Conservation (phyloP, 2,888 invertebrate genomes). For the Leptopilina drosophilae region DNA sequence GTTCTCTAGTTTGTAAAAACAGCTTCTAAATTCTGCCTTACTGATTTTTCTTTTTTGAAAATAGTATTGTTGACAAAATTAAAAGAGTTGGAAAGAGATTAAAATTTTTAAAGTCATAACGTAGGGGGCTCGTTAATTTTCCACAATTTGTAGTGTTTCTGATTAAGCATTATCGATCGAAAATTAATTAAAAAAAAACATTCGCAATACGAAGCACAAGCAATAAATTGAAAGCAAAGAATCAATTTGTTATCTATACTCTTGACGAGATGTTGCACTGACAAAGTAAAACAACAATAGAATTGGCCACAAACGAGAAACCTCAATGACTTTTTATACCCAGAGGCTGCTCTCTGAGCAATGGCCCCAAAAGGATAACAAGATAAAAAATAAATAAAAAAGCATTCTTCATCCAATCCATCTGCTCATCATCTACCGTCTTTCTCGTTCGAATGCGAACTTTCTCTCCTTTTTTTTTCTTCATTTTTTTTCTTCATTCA, state of each 20-base stretch:
- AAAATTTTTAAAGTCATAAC: no score
- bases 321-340: conserved; percentile 18
- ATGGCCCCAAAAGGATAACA: conserved; percentile 11
- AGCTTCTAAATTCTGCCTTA: no score
- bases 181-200: no score
- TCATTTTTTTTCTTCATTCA: background rate
- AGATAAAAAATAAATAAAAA: conserved; percentile 7
- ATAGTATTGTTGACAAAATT: no score
- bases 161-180: no score
- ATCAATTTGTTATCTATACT: background rate
- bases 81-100: no score
- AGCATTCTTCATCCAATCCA: conserved; percentile 15
- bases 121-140: no score
- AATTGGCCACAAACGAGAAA: conserved; percentile 30
- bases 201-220: background rate
- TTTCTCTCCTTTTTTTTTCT: conserved; percentile 12
- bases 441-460: conserved; percentile 1
- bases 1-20: no score
- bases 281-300: conserved; percentile 20
- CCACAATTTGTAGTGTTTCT: no score
- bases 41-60: no score
- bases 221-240: conserved; percentile 20
- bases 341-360: conserved; percentile 9
- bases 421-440: conserved; percentile 28
- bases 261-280: conserved; percentile 7